phyloP scores from a whole-genome alignment of 2,113 vertebrate genomes.

The Campylomormyrus tamandua region DNA sequence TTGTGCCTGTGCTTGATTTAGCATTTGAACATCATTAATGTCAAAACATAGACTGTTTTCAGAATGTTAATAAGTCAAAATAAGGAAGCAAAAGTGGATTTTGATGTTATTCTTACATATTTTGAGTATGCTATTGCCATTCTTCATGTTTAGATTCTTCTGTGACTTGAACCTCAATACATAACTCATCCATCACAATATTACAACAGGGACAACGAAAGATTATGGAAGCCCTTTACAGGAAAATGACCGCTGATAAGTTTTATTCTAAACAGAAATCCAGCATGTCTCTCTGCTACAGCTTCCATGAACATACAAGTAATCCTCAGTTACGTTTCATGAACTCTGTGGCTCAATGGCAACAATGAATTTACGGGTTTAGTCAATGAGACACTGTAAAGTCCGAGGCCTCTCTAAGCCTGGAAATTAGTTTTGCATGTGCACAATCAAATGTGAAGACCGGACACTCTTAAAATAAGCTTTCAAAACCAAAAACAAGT shows the following conservation, averaged over 20 bases:
- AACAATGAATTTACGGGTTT: not conserved
- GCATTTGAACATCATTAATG: not conserved
- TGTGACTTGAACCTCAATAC: not conserved
- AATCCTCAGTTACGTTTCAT: not conserved
- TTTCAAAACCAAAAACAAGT: not conserved
- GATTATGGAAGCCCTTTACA: not conserved
- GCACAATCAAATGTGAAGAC: not conserved
- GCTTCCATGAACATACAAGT: not conserved
- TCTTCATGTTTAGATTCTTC: not conserved
- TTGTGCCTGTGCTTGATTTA: not conserved
- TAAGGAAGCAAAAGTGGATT: not conserved
- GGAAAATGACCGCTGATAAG: not conserved
- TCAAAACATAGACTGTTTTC: not conserved
- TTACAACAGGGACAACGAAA: not conserved
- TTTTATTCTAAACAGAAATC: not conserved
- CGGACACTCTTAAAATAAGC: not conserved
- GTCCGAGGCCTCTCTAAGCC: not conserved
- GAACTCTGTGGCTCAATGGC: not conserved
- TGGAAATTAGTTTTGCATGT: not conserved
- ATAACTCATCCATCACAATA: not conserved
- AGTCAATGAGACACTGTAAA: not conserved
- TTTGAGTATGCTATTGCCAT: not conserved
- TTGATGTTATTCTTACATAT: not conserved
- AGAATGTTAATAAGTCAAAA: not conserved
- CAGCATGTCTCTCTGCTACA: not conserved